Evolutionary conservation across 1,140 invertebrate genomes (phyloP).

Genomic region (Vanessa tameamea): DNA sequence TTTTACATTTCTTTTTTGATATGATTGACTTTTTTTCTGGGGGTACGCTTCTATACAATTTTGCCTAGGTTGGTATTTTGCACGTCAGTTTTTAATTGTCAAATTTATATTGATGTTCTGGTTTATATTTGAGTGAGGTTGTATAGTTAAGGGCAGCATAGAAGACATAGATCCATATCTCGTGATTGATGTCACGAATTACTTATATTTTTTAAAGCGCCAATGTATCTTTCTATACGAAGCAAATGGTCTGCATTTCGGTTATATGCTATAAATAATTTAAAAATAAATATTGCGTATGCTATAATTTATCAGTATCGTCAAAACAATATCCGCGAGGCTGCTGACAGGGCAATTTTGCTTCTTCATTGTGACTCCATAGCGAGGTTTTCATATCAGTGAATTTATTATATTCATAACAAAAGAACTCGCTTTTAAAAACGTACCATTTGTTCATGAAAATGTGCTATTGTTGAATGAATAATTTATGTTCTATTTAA

Average conservation of each 20-base stretch:
- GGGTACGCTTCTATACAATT: no score
- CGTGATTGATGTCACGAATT: no score
- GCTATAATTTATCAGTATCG: conserved; percentile 18
- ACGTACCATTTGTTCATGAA: conserved; percentile 1
- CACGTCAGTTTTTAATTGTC: no score
- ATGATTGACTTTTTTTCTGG: no score
- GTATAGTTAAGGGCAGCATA: no score
- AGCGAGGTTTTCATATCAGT: conserved; percentile 1
- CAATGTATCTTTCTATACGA: no score
- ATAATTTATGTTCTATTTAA: conserved; percentile 2
- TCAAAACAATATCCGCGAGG: conserved; percentile 15
- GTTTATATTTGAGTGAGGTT: no score
- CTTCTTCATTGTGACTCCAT: conserved; percentile 9
- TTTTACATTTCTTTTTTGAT: not conserved
- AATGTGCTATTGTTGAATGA: not conserved
- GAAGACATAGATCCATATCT: no score
- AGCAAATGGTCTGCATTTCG: no score
- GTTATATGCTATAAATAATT: not conserved
- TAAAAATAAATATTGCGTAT: not conserved
- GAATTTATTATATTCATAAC: conserved; percentile 10
- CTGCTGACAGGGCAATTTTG: conserved; percentile 14
- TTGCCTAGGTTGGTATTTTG: no score
- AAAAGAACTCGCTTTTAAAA: not conserved
- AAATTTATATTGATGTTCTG: no score
- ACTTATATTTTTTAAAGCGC: no score